These are phyloP conservation scores for Pseudanteris insignis DNA, from an alignment of 2,888 invertebrate species.

Conservation along the genomic window DNA sequence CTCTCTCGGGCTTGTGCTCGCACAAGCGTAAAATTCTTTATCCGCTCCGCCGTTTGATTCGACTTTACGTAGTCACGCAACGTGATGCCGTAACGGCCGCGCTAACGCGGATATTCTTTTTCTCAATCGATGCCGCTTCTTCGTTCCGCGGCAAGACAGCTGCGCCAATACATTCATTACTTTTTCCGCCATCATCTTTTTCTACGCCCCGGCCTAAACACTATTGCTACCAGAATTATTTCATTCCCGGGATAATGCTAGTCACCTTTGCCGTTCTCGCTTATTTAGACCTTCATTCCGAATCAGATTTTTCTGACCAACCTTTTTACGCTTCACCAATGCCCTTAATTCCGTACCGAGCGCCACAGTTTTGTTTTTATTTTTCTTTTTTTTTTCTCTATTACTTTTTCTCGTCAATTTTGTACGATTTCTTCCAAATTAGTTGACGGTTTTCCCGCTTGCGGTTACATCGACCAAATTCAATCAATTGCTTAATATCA, in stretches of 20 bases:
- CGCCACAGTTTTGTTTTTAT: too few species aligned
- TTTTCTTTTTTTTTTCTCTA: too few species aligned
- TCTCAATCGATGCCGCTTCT: slow-evolving; percentile 45
- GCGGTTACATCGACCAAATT: too few species aligned
- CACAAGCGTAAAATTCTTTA: slow-evolving; percentile 46
- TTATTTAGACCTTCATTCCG: slow-evolving; percentile 19
- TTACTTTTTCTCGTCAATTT: too few species aligned
- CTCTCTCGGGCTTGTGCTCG: slow-evolving; percentile 41
- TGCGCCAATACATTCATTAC: slow-evolving; percentile 41
- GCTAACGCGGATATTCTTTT: slow-evolving; percentile 43
- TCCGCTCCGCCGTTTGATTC: slow-evolving; percentile 41
- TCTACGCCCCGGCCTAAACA: slow-evolving; percentile 9
- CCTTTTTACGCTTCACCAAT: slow-evolving; percentile 20
- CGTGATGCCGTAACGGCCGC: slow-evolving; percentile 42
- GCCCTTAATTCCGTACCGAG: slow-evolving; percentile 25
- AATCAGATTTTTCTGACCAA: slow-evolving; percentile 26
- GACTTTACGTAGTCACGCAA: slow-evolving; percentile 45
- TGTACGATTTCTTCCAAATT: neutral
- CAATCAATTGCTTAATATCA: too few species aligned
- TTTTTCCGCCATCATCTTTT: slow-evolving; percentile 26
- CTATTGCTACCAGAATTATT: slow-evolving; percentile 31
- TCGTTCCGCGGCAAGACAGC: slow-evolving; percentile 34
- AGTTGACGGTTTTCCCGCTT: neutral
- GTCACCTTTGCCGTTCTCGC: slow-evolving; percentile 19
- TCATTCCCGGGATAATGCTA: slow-evolving; percentile 32